Evolutionary conservation across 1,140 invertebrate genomes (phyloP).

Genomic region (Meloidogyne floridensis): DNA sequence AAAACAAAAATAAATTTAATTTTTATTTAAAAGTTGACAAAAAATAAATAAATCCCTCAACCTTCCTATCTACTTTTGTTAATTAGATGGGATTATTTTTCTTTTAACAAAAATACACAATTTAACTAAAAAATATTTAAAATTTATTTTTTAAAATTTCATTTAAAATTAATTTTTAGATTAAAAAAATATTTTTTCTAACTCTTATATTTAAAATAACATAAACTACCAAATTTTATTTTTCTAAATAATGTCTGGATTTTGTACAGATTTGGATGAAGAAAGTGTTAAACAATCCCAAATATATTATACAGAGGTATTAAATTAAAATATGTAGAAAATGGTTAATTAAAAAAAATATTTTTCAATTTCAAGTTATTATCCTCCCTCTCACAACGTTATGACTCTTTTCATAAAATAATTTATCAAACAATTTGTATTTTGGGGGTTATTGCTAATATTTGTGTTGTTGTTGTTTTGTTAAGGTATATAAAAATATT

Average conservation of each 20-base stretch:
- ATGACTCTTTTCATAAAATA: constrained; percentile 40
- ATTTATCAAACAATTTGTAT: constrained; percentile 52
- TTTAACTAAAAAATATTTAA: no score
- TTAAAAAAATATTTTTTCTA: no score
- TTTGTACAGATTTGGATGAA: constrained; percentile 14
- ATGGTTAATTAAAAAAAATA: constrained; percentile 14
- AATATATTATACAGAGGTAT: constrained; percentile 24
- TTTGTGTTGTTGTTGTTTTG: constrained; percentile 61
- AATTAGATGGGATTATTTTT: no score
- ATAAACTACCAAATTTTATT: no score
- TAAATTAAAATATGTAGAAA: neutral
- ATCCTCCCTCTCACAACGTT: constrained; percentile 15
- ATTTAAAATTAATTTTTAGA: no score
- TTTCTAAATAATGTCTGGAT: neutral
- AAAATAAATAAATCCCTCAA: no score
- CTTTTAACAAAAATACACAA: no score
- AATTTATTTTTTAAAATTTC: no score
- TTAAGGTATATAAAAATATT: constrained; percentile 29
- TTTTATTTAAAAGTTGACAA: no score
- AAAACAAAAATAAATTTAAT: no score
- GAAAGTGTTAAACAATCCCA: constrained; percentile 18
- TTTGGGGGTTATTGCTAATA: constrained; percentile 61
- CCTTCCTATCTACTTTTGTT: no score
- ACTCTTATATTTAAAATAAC: no score
- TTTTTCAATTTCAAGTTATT: constrained; percentile 37